These are phyloP conservation scores for Meliscaeva auricollis DNA, from an alignment of 2,888 invertebrate genomes.

Conservation along the genomic window DNA sequence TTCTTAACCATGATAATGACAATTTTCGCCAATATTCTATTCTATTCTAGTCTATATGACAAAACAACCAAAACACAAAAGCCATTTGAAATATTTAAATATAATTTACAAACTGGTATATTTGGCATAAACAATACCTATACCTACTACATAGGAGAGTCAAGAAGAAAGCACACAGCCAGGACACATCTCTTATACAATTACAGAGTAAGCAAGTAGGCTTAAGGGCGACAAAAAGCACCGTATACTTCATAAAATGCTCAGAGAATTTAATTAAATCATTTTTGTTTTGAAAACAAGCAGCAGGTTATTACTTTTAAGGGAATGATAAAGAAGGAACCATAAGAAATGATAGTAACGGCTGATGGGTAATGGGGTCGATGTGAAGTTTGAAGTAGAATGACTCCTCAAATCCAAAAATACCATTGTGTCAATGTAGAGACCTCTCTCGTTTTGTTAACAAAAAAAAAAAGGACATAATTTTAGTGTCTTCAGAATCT, in stretches of 20 bases:
- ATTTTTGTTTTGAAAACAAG: slow-evolving; percentile 68
- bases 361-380: background rate
- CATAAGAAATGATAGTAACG: too few species aligned
- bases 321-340: slow-evolving; percentile 50
- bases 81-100: slow-evolving; percentile 74
- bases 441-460: too few species aligned
- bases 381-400: background rate
- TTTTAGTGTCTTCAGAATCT: slow-evolving; percentile 56
- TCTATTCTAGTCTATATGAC: slow-evolving; percentile 4
- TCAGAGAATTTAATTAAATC: slow-evolving; percentile 73
- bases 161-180: slow-evolving; percentile 11
- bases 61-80: slow-evolving; percentile 53
- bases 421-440: slow-evolving; percentile 6
- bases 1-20: slow-evolving; percentile 24
- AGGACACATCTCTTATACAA: background rate
- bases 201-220: background rate
- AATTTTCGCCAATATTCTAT: slow-evolving; percentile 19
- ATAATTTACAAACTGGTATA: slow-evolving; percentile 53
- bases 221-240: slow-evolving; percentile 1
- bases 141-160: too few species aligned
- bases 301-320: slow-evolving; percentile 64
- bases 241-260: slow-evolving; percentile 39
- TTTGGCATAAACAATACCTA: slow-evolving; percentile 47
- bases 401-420: background rate
- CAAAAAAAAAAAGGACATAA: slow-evolving; percentile 42